Evolutionary conservation across 2,888 invertebrate genomes (phyloP).

Genomic region (Timema podura): DNA sequence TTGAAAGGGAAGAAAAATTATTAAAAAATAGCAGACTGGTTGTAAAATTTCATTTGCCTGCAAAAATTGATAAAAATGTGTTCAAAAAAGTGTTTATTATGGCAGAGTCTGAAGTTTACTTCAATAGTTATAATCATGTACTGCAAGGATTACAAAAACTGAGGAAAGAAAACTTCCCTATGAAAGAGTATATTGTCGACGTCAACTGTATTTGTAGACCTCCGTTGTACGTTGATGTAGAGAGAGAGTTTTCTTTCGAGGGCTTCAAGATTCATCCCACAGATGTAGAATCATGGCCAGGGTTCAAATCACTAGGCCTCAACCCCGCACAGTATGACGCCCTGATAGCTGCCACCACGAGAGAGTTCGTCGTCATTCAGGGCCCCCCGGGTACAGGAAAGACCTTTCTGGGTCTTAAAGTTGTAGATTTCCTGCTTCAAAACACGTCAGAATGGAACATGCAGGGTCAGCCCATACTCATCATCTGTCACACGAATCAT

Average conservation of each 20-base stretch:
- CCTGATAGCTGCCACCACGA: constrained; percentile 60
- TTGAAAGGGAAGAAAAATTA: constrained; percentile 38
- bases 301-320: constrained; percentile 47
- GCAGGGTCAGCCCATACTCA: constrained; percentile 61
- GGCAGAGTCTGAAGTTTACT: constrained; percentile 75
- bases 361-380: constrained; percentile 74
- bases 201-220: constrained; percentile 31
- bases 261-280: constrained; percentile 19
- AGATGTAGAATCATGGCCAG: constrained; percentile 47
- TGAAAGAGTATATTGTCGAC: constrained; percentile 64
- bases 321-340: constrained; percentile 66
- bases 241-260: constrained; percentile 16
- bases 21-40: constrained; percentile 42
- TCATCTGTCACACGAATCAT: constrained; percentile 82
- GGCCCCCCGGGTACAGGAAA: constrained; percentile 89
- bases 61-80: constrained; percentile 1
- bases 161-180: constrained; percentile 55
- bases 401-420: constrained; percentile 72
- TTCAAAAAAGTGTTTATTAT: constrained; percentile 47
- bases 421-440: constrained; percentile 49
- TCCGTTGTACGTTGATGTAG: constrained; percentile 14
- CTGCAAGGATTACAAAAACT: constrained; percentile 63
- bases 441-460: constrained; percentile 35
- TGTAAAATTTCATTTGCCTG: constrained; percentile 43
- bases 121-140: constrained; percentile 59